Conservation (phyloP, 2,888 invertebrate species). For the Netelia melanura region DNA sequence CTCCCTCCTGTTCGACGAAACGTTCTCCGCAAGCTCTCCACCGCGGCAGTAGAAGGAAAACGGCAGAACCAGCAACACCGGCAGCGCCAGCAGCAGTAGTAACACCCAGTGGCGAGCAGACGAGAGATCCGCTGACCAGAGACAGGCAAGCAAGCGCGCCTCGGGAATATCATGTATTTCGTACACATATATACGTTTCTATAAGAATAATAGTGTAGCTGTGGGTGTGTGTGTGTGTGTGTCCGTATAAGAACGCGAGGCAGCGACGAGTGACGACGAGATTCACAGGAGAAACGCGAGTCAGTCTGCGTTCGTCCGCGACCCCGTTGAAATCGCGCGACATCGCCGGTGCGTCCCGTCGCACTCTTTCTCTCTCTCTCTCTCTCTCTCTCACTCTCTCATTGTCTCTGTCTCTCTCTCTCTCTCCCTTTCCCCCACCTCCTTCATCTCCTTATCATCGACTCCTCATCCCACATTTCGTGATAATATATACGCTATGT, state of each 20-base stretch:
- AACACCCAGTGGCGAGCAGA: slow-evolving; percentile 43
- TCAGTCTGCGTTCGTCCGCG: slow-evolving; percentile 69
- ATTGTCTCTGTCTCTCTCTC: slow-evolving; percentile 34
- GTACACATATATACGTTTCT: not conserved
- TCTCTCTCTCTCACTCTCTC: slow-evolving; percentile 49
- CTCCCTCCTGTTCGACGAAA: slow-evolving; percentile 26
- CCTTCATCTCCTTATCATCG: no score
- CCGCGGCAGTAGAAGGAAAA: slow-evolving; percentile 41
- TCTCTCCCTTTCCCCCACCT: not conserved
- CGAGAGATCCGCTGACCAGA: slow-evolving; percentile 52
- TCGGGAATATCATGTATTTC: slow-evolving; percentile 26
- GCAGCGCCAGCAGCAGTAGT: slow-evolving; percentile 39
- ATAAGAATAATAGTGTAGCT: not conserved
- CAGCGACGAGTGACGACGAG: slow-evolving; percentile 24
- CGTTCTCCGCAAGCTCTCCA: slow-evolving; percentile 37
- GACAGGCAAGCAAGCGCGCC: slow-evolving; percentile 52
- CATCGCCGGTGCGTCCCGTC: slow-evolving; percentile 65
- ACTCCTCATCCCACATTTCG: no score
- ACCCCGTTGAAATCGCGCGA: slow-evolving; percentile 70
- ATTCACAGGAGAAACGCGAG: slow-evolving; percentile 63
- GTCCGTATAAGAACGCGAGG: not conserved
- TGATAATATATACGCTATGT: no score
- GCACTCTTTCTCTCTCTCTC: slow-evolving; percentile 53
- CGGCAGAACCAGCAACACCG: slow-evolving; percentile 46
- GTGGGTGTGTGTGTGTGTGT: not conserved